Percentiles rank a stretch among this genome's conserved stretches.
These are phyloP conservation scores for Syrista parreyssii DNA, from an alignment of 2,888 invertebrate species.

Conservation along the genomic window DNA sequence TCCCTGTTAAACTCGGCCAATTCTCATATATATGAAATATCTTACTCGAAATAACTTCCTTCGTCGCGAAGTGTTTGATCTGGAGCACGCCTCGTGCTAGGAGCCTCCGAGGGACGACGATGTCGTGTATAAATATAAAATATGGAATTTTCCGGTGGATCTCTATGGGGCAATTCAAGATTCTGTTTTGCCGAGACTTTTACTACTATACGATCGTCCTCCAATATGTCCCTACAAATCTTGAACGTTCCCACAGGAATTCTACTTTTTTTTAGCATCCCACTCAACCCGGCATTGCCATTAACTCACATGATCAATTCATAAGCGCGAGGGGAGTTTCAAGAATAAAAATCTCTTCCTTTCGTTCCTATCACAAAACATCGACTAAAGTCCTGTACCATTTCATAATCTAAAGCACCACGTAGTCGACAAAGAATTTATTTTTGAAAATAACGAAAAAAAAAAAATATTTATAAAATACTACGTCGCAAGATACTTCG, in stretches of 20 bases:
- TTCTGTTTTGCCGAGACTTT: neutral
- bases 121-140: constrained; percentile 6
- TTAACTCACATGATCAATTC: neutral
- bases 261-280: neutral
- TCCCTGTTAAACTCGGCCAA: constrained; percentile 7
- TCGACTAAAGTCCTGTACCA: neutral
- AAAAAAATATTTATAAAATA: no score
- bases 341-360: neutral
- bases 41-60: constrained; percentile 19
- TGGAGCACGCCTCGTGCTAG: neutral
- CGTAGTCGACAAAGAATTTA: neutral
- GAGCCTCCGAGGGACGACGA: neutral
- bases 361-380: neutral
- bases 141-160: neutral
- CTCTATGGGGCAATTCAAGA: constrained; percentile 2
- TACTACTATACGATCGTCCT: neutral
- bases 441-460: neutral
- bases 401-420: neutral
- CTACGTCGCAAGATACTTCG: neutral
- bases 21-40: no score
- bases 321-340: neutral
- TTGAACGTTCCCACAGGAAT: neutral
- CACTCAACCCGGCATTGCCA: neutral
- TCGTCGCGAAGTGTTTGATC: constrained; percentile 3
- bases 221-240: neutral